These are phyloP conservation scores for Tympanoctomys barrerae DNA, from an alignment of 2,797 vertebrate species.

Conservation along the genomic window DNA sequence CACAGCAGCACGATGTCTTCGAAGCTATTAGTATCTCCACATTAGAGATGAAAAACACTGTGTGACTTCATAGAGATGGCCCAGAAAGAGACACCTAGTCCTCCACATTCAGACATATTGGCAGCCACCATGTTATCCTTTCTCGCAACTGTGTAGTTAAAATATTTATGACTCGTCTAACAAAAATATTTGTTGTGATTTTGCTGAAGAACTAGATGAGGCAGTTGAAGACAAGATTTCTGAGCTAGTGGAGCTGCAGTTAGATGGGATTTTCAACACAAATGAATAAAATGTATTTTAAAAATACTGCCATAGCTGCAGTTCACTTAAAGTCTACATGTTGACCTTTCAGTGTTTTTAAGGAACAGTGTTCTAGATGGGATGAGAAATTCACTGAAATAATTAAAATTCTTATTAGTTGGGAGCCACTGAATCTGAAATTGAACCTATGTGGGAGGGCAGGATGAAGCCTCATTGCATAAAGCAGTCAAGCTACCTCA, in stretches of 20 bases:
- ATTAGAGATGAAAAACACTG: background rate
- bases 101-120: background rate
- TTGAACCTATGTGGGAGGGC: no score
- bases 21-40: background rate
- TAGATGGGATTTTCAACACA: background rate
- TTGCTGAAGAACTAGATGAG: constrained; percentile 17
- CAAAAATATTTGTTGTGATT: background rate
- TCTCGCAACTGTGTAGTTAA: background rate
- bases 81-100: background rate
- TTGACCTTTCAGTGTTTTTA: background rate
- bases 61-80: background rate
- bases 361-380: background rate
- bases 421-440: no score
- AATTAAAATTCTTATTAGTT: background rate
- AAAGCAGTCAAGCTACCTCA: no score
- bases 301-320: background rate
- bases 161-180: background rate
- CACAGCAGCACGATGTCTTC: background rate
- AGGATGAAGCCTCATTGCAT: no score
- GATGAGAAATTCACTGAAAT: background rate
- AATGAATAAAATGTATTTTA: background rate
- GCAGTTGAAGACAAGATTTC: background rate
- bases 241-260: background rate
- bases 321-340: background rate
- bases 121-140: background rate